Base-by-base conservation (phyloP, 2,888 invertebrate species). In the Unio delphinus region DNA sequence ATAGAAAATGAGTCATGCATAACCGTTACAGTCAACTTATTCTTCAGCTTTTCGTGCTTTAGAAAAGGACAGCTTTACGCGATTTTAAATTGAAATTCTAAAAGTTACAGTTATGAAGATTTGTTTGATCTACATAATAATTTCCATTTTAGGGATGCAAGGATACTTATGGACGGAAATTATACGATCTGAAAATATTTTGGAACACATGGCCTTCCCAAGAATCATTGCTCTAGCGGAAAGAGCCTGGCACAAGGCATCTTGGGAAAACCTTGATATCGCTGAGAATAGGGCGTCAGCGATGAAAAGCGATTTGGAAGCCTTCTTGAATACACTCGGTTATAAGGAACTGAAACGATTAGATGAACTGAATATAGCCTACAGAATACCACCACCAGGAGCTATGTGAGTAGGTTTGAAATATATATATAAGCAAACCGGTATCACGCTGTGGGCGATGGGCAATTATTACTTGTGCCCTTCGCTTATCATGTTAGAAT, bases 121-220 rank as follows among this genome's bases (percentile, higher is more conserved):
- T 45, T 45, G 8, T 45, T 45, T 45, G 8, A 45, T 15, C 15
- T 11, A 45, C 11, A 15, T 45, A 45, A 45, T 45, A 3, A 11
- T 45, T 58, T 65, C 4, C n/a, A 7, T 60, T 18, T 3, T 69
- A 87, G 87, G 87, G 54, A 82, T 88, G 63, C 85, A 87, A 68
- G 85, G 83, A 11, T 81, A 86, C 18, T 72, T 87, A n/a, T 87
- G 86, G 86, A 78, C 81, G 17, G 87, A 88, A 65, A 78, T 83
- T 1, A 71, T 82, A 0, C 76, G 80, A 4, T 80, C 76, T 20
- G 55, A 59, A 4, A 79, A 80, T 3, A 81, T 83, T 17, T 61
- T 85, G n/a, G 73, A 82, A 20, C 75, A 80, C 68, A 83, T 84
- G 82, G 68, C 82, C 56, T 86, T 81, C 67, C 87, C 87, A 0